Conservation (phyloP, 2,113 vertebrate species). For the Hiodon tergisus region DNA sequence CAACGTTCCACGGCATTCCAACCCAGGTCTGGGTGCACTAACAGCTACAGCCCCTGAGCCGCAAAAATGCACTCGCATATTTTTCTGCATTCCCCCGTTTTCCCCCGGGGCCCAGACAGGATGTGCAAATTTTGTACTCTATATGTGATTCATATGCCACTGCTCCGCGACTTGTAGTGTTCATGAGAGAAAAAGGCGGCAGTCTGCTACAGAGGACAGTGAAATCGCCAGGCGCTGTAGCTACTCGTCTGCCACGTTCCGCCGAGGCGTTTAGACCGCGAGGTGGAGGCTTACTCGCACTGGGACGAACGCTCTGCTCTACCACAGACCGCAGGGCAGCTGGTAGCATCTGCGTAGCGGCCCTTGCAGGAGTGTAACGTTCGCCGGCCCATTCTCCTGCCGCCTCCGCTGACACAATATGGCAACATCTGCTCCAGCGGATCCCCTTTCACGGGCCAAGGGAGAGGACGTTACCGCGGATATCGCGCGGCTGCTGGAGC, state of each 20-base stretch:
- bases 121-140: constrained; percentile 16
- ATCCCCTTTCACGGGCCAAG: constrained; percentile 27
- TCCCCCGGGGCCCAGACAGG: neutral
- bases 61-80: too few species aligned
- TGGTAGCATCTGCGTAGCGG: neutral
- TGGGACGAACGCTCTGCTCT: neutral
- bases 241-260: neutral
- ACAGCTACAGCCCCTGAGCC: neutral
- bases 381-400: neutral
- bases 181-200: constrained; percentile 27
- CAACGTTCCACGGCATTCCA: neutral
- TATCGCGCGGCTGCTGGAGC: neutral
- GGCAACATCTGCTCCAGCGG: constrained; percentile 34
- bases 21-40: neutral
- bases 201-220: neutral
- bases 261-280: neutral
- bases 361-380: constrained; percentile 12
- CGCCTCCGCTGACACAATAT: constrained; percentile 26
- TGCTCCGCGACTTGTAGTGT: constrained; percentile 39
- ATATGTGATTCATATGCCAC: constrained; percentile 35
- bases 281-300: too few species aligned
- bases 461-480: neutral
- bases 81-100: too few species aligned
- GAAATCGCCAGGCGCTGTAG: neutral
- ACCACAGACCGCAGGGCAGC: neutral